phyloP scores from a whole-genome alignment of 2,888 invertebrate genomes.

The Andrena marginata region DNA sequence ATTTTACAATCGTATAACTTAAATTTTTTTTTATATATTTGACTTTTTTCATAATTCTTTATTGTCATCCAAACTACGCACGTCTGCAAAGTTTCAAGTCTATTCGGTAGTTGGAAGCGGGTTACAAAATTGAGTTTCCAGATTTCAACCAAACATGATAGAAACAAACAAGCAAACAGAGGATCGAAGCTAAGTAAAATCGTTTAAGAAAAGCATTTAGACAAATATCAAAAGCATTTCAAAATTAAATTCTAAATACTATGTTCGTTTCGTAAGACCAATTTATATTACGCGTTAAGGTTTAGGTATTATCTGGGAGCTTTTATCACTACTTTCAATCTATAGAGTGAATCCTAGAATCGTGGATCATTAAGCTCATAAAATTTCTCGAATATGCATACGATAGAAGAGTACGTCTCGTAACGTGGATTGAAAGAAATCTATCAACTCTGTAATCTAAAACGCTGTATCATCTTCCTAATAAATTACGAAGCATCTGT shows the following conservation, averaged over 20 bases:
- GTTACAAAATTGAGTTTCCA: no score
- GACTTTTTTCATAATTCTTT: no score
- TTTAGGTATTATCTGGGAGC: background rate
- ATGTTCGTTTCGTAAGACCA: background rate
- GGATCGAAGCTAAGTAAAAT: no score
- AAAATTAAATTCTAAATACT: background rate
- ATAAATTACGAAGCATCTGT: background rate
- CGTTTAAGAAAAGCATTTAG: no score
- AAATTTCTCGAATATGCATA: slow-evolving; percentile 4
- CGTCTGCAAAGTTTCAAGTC: no score
- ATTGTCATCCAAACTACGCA: no score
- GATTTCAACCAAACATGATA: no score
- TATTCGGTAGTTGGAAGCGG: no score
- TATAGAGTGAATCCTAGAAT: background rate
- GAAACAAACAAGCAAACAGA: no score
- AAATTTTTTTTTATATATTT: no score
- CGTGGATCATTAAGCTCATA: background rate
- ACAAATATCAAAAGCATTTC: no score
- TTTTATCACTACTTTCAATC: background rate
- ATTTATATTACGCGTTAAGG: background rate
- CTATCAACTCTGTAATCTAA: slow-evolving; percentile 21
- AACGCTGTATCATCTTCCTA: background rate
- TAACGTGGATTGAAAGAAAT: background rate
- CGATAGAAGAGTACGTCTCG: background rate
- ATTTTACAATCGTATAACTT: no score